A percentile compares a stretch with the other conserved stretches of the same genome.
Evolutionary conservation across 2,888 invertebrate genomes (phyloP).

Genomic region (Hyalella azteca): DNA sequence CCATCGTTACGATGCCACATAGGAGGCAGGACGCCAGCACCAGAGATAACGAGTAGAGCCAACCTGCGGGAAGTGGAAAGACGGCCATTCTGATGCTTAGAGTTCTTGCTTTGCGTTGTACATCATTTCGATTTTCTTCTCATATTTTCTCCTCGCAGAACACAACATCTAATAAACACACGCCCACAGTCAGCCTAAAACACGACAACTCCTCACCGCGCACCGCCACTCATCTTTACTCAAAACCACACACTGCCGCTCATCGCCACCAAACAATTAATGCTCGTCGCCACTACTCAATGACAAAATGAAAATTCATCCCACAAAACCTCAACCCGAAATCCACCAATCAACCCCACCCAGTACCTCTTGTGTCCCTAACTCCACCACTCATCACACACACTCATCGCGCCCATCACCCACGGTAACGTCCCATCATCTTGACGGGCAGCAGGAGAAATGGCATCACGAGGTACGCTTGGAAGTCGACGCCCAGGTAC

Average conservation of each 20-base stretch:
- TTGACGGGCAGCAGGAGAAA: constrained; percentile 2
- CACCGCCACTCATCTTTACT: too few relatives aligned
- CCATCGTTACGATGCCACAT: constrained; percentile 21
- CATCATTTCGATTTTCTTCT: too few relatives aligned
- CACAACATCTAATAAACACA: too few relatives aligned
- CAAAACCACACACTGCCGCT: too few relatives aligned
- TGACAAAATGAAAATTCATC: neutral
- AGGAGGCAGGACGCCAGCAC: constrained; percentile 14
- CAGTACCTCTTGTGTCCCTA: neutral
- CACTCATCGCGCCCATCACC: neutral
- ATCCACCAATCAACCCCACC: neutral
- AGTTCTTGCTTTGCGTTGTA: too few relatives aligned
- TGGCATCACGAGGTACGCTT: neutral
- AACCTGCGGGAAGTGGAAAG: constrained; percentile 4
- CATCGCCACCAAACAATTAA: neutral
- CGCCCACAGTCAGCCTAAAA: too few relatives aligned
- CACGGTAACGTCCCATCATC: neutral
- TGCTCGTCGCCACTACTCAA: neutral
- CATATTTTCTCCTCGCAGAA: too few relatives aligned
- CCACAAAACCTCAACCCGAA: neutral
- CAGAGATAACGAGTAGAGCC: constrained; percentile 29
- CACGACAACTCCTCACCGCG: too few relatives aligned
- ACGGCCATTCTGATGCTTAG: too few relatives aligned
- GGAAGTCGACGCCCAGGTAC: constrained; percentile 35
- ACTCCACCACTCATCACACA: neutral